Conservation (phyloP, 2,797 vertebrate genomes). For the Semaprochilodus insignis region DNA sequence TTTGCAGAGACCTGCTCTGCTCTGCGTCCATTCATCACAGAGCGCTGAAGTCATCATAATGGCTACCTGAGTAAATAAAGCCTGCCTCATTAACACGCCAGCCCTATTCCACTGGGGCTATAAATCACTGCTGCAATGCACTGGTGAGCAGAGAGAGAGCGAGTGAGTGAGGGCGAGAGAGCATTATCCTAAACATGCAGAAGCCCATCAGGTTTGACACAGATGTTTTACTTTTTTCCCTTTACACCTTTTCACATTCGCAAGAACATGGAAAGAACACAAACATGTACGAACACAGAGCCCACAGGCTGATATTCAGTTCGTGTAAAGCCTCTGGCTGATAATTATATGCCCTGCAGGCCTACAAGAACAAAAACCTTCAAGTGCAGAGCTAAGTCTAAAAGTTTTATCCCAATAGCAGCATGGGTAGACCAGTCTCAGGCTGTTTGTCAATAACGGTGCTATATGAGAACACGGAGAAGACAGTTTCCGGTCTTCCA, state of each 20-base stretch:
- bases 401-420: conserved; percentile 17
- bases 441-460: conserved; percentile 17
- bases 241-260: not conserved
- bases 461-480: conserved; percentile 33
- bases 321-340: not conserved
- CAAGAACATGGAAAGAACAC: not conserved
- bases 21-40: conserved; percentile 47
- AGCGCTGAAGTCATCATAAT: conserved; percentile 57
- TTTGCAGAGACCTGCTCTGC: conserved; percentile 33
- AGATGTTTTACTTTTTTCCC: not conserved
- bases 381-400: not conserved
- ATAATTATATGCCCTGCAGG: conserved; percentile 2
- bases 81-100: conserved; percentile 63
- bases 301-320: not conserved
- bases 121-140: conserved; percentile 68
- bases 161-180: not conserved
- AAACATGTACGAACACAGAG: not conserved
- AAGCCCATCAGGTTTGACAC: not conserved
- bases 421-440: conserved; percentile 8
- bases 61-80: conserved; percentile 67
- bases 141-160: conserved; percentile 34
- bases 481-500: conserved; percentile 6
- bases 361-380: not conserved
- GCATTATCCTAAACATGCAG: conserved; percentile 8
- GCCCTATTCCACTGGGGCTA: conserved; percentile 59